Evolutionary conservation across 1,140 invertebrate genomes (phyloP).

Genomic region (Drosophila virilis): DNA sequence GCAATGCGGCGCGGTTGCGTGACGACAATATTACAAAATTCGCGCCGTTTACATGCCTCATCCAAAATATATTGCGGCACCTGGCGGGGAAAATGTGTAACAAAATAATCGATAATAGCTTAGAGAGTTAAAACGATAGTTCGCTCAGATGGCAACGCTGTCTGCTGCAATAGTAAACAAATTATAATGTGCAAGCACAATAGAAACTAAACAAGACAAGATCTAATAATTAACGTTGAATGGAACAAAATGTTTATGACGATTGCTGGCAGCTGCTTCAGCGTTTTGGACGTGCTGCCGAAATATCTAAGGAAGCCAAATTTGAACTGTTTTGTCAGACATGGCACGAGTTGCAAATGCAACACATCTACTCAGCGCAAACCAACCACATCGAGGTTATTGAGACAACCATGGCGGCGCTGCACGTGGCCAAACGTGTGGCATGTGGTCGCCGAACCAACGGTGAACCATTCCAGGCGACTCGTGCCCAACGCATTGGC

Average conservation of each 20-base stretch:
- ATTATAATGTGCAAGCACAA: background rate
- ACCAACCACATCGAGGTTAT: constrained; percentile 68
- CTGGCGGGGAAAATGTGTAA: constrained; percentile 42
- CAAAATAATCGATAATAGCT: constrained; percentile 10
- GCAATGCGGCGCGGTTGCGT: constrained; percentile 96
- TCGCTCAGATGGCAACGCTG: background rate
- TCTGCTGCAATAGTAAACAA: background rate
- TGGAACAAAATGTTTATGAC: constrained; percentile 54
- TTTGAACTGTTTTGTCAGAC: constrained; percentile 64
- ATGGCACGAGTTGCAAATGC: constrained; percentile 63
- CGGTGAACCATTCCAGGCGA: constrained; percentile 44
- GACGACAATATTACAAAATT: constrained; percentile 91
- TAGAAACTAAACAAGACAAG: background rate
- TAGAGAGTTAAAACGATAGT: background rate
- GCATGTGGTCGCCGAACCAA: constrained; percentile 54
- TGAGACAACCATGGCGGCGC: constrained; percentile 60
- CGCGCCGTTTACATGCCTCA: constrained; percentile 86
- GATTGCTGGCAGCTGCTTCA: constrained; percentile 64
- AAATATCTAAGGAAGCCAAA: constrained; percentile 11
- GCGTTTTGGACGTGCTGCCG: constrained; percentile 38
- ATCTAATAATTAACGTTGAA: background rate
- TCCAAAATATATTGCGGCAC: constrained; percentile 96
- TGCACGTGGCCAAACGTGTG: constrained; percentile 66
- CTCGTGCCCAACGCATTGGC: constrained; percentile 51
- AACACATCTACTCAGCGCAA: constrained; percentile 66